Evolutionary conservation across 1,140 invertebrate genomes (phyloP).

Genomic region (Drosophila serrata): DNA sequence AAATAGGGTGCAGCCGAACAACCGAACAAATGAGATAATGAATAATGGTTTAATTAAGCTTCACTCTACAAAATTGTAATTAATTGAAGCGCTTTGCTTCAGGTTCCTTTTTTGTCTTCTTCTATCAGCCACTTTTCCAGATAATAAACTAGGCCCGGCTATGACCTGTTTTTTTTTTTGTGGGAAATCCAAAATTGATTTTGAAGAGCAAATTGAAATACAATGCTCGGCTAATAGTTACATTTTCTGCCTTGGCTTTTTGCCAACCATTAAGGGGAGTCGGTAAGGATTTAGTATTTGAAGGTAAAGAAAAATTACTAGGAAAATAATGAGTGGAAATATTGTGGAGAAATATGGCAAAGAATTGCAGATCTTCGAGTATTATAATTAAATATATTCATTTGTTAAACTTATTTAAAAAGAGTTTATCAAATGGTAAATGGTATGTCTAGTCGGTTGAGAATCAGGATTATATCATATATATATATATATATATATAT

Average conservation of each 20-base stretch:
- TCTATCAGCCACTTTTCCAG: constrained; percentile 7
- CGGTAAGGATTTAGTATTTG: neutral
- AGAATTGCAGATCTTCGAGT: neutral
- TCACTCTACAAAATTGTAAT: constrained; percentile 76
- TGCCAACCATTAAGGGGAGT: constrained; percentile 12
- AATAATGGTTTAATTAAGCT: constrained; percentile 81
- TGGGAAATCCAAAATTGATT: constrained; percentile 31
- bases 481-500: too few relatives aligned
- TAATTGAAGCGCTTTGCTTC: constrained; percentile 58
- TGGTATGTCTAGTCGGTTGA: too few relatives aligned
- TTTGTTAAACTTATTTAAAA: neutral
- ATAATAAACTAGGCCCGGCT: constrained; percentile 38
- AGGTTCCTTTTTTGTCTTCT: neutral
- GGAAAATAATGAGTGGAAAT: neutral
- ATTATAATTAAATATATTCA: neutral
- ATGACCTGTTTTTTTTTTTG: constrained; percentile 18
- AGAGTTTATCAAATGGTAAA: neutral
- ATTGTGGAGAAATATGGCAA: neutral
- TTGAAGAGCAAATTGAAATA: constrained; percentile 51
- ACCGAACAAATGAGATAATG: constrained; percentile 65
- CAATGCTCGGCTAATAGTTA: constrained; percentile 41
- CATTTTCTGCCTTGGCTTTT: constrained; percentile 33
- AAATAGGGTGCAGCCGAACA: constrained; percentile 50
- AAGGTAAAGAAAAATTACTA: neutral
- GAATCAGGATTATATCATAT: too few relatives aligned